Base-by-base conservation (phyloP, 2,113 vertebrate genomes). In the Balaeniceps rex region DNA sequence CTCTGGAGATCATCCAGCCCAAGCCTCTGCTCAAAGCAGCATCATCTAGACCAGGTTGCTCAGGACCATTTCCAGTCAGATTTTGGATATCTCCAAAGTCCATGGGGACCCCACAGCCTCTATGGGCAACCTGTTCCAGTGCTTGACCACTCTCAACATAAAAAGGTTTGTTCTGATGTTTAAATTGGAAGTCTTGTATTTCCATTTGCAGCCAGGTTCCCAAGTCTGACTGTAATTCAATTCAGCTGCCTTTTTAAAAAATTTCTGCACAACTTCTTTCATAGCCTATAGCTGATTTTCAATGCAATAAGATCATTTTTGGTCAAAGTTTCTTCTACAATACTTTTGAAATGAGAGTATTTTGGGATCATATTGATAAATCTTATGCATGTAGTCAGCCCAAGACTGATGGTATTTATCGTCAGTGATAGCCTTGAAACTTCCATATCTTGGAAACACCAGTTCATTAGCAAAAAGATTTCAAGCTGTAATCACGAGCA, bases 21-120 rank as follows among this genome's bases (percentile, higher is more conserved):
- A 69, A 83, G 38, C 7, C n/a, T 42, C 52, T 60, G 75, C 52
- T 80, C 52, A 55, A 38, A 46, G 38, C 33, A 74, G 19, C 17
- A 10, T 34, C 19, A 31, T 6, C 22, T 46, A 88, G 11, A 54
- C 14, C 11, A 38, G 17, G 17, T 13, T 60, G 38, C 42, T 68
- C 75, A 69, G n/a, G n/a, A 63, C 10, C 33, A 34, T 14, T 82
- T 64, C 23, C 38, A 76, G 10, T 22, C 11, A 46, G 8, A 49
- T 9, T 21, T 2, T 38, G 0, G 66, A 1, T 5, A 63, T 36
- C 12, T 49, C 19, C 12, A 4, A 58, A 68, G 7, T 11, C 54
- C 19, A 11, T 0, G 2, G n/a, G 12, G 22, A 21, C 11, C 55
- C 75, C 2, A 2, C 47, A 83, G n/a, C 34, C n/a, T 38, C 58